A percentile compares a stretch with the other conserved stretches of the same genome.
phyloP scores from a whole-genome alignment of 2,888 invertebrate species.

The Clitarchus hookeri region DNA sequence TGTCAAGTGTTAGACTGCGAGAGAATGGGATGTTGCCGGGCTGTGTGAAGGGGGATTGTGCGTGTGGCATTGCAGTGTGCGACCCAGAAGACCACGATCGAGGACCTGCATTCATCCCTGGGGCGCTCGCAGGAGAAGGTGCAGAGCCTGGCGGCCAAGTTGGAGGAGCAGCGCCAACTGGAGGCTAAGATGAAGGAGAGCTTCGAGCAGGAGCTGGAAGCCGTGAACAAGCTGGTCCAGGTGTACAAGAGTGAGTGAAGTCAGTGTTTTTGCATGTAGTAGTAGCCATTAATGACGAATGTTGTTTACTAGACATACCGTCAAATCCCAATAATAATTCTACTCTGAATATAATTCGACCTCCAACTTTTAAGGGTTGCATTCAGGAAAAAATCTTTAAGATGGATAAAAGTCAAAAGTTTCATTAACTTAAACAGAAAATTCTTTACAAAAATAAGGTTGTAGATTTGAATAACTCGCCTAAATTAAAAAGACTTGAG shows the following conservation, averaged over 20 bases:
- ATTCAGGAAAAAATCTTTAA: too few relatives aligned
- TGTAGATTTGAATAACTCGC: too few relatives aligned
- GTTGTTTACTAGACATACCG: not conserved
- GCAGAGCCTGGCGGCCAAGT: slow-evolving; percentile 70
- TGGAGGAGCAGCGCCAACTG: slow-evolving; percentile 74
- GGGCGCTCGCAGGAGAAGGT: slow-evolving; percentile 57
- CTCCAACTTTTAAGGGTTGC: too few relatives aligned
- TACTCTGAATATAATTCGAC: too few relatives aligned
- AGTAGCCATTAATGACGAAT: slow-evolving; percentile 45
- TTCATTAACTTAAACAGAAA: too few relatives aligned
- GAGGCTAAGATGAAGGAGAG: slow-evolving; percentile 70
- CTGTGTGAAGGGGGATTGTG: not conserved
- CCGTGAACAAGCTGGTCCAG: slow-evolving; percentile 82
- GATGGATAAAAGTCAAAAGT: too few relatives aligned
- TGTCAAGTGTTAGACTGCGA: too few relatives aligned
- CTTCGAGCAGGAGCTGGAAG: slow-evolving; percentile 78
- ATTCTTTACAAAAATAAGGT: too few relatives aligned
- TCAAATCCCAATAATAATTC: too few relatives aligned
- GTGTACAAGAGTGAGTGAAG: slow-evolving; percentile 68
- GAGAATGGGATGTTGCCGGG: too few relatives aligned
- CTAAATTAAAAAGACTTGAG: too few relatives aligned
- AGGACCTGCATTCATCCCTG: not conserved
- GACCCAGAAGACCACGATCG: not conserved
- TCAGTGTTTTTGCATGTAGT: not conserved
- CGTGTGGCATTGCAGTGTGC: not conserved